Evolutionary conservation across 2,797 vertebrate species (phyloP).

Genomic region (Brachyrhaphis roseni): DNA sequence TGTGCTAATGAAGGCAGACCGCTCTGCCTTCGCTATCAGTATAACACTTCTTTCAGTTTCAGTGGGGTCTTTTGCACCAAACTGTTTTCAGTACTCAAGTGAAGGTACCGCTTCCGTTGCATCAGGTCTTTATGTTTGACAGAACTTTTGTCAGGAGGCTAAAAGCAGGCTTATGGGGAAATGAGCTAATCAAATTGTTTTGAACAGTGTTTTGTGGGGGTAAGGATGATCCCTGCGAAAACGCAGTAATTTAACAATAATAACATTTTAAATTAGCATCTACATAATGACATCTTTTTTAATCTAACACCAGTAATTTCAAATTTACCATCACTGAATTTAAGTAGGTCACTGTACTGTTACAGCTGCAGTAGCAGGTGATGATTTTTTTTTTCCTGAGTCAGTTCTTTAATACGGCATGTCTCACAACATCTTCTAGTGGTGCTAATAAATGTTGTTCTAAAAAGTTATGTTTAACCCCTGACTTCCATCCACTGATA

Average conservation of each 20-base stretch:
- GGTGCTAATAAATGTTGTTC: neutral
- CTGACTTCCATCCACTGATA: neutral
- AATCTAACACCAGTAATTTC: neutral
- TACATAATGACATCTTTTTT: neutral
- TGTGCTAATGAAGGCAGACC: slow-evolving; percentile 26
- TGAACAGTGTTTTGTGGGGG: too few relatives aligned
- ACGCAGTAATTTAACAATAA: neutral
- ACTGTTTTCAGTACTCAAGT: neutral
- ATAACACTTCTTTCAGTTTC: slow-evolving; percentile 33
- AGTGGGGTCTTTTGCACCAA: neutral
- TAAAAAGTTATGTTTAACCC: neutral
- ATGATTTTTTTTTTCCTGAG: neutral
- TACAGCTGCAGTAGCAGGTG: neutral
- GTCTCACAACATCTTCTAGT: neutral
- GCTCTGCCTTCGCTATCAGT: slow-evolving; percentile 3
- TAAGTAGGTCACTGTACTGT: neutral
- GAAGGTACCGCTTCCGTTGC: neutral
- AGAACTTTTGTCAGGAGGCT: neutral
- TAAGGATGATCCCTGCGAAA: neutral
- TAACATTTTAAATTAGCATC: neutral
- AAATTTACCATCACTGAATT: neutral
- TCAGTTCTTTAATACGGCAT: neutral
- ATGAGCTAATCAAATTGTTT: too few relatives aligned
- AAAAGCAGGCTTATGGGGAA: neutral
- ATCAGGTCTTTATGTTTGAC: neutral